Evolutionary conservation across 2,113 vertebrate species (phyloP).

Genomic region (Falco punctatus): DNA sequence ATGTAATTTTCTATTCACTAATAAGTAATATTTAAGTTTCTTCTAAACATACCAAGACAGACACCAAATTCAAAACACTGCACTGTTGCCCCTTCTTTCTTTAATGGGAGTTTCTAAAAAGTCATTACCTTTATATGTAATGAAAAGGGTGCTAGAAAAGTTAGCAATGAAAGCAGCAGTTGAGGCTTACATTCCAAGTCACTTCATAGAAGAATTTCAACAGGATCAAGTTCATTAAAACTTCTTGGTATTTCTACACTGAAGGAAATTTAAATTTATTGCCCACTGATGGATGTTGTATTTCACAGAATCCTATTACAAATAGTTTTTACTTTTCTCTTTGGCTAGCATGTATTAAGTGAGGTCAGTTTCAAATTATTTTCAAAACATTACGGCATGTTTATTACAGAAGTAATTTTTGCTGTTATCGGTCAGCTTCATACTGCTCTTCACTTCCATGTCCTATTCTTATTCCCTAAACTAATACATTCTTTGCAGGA

Average conservation of each 20-base stretch:
- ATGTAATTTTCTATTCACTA: background rate
- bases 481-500: background rate
- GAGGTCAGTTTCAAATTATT: background rate
- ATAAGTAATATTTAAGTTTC: background rate
- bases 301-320: background rate
- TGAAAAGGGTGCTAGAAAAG: background rate
- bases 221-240: background rate
- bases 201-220: background rate
- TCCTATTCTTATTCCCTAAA: background rate
- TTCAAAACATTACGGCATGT: background rate
- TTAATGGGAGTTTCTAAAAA: background rate
- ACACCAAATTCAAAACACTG: background rate
- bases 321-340: background rate
- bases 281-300: background rate
- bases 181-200: background rate
- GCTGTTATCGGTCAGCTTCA: background rate
- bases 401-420: background rate
- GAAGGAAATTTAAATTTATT: background rate
- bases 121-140: accelerated
- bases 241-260: background rate
- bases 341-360: background rate
- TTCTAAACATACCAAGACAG: background rate
- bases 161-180: background rate
- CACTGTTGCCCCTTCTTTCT: background rate
- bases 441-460: background rate